Conservation (phyloP, 2,113 vertebrate genomes). For the Apteryx mantelli region DNA sequence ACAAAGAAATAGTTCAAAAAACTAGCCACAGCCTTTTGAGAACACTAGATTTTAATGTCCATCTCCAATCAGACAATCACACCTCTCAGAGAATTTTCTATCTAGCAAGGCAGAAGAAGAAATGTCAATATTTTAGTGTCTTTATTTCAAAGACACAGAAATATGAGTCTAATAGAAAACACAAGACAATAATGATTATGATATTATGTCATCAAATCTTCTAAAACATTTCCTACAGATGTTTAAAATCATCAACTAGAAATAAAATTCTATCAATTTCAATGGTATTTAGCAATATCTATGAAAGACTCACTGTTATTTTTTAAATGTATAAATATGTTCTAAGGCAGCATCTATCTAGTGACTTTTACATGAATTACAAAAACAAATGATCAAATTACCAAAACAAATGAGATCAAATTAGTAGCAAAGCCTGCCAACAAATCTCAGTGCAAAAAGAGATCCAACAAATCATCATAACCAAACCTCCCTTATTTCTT, state of each 20-base stretch:
- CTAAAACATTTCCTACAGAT: background rate
- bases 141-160: background rate
- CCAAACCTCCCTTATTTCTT: background rate
- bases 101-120: background rate
- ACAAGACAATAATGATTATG: background rate
- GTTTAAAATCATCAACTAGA: background rate
- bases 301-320: background rate
- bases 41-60: background rate
- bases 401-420: background rate
- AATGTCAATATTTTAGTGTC: background rate
- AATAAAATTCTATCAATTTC: background rate
- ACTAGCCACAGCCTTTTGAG: fast-evolving
- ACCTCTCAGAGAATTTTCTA: background rate
- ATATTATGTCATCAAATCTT: background rate
- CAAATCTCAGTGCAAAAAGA: background rate
- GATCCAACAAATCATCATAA: background rate
- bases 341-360: background rate
- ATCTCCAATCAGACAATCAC: background rate
- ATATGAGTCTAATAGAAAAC: background rate
- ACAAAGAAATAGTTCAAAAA: background rate
- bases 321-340: background rate
- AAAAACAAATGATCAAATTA: background rate
- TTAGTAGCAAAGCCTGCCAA: background rate
- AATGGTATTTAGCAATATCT: background rate
- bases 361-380: background rate